Evolutionary conservation across 2,113 vertebrate genomes (phyloP), one percentile per base, ranked within the genome.

Genomic region (Apodemus sylvaticus): DNA sequence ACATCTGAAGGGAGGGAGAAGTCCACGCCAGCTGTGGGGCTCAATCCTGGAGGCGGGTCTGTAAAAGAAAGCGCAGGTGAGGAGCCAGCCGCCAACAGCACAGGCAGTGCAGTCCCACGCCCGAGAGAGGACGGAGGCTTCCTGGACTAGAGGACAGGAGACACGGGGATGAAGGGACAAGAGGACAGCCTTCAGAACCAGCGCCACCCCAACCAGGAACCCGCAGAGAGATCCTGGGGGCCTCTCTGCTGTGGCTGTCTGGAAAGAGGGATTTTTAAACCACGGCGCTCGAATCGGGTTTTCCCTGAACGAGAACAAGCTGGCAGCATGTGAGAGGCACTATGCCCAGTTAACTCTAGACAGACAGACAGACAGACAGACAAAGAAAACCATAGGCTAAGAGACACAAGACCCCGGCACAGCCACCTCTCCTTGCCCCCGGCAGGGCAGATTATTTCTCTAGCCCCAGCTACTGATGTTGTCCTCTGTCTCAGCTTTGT

Each of bases 1-100:
- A 98, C 97, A 17, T 98, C 98, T 81, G 98, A 98, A 86, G 98
- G 97, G 86, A 99, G 98, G 12, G 98, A 98, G 98, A 99, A 99
- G 96, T 98, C 98, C 97, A 99, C 97, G 96, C 98, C 42, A 39
- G 99, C 97, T 1, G 98, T 93, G 2, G 99, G 98, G 96, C 99
- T 99, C 94, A 99, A 99, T 89, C 99, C 99, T 39, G 99, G 99
- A 95, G 99, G 99, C 96, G 99, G 97, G 92, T 99, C 99, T 99
- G 98, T 0, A 3, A 89, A 78, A 53, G 81, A 93, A n/a, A 29
- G 0, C 17, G n/a, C 0, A 0, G 0, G 19, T 82, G 53, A 92
- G 42, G 5, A 24, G 31, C 0, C 26, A 14, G 66, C 36, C 11
- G 11, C 66, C 6, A 24, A 6, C 5, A 31, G 34, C 0, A 20